phyloP scores from a whole-genome alignment of 2,888 invertebrate species.

The Gastracanthus pulcherrimus region DNA sequence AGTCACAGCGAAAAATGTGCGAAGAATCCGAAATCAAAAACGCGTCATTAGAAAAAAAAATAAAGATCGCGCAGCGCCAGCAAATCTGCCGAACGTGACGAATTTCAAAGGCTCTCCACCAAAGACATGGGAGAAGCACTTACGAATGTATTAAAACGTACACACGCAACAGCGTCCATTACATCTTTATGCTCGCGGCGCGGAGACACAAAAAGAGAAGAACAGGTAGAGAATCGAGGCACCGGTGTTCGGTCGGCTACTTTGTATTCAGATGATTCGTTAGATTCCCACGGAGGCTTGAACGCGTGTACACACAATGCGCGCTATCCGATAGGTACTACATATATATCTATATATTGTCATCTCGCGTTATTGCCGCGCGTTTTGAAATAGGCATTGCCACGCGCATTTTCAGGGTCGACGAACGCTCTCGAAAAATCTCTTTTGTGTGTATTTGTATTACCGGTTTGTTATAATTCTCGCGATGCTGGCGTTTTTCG shows the following conservation, averaged over 20 bases:
- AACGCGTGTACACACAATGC: not conserved
- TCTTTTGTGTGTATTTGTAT: not conserved
- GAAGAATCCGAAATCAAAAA: not conserved
- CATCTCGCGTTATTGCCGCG: slow-evolving; percentile 4
- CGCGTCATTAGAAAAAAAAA: not conserved
- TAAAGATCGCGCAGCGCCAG: not conserved
- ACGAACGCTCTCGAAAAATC: not conserved
- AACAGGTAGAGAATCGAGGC: not conserved
- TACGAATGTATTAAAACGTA: not conserved
- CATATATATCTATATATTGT: not conserved
- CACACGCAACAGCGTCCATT: not conserved
- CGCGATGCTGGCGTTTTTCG: not conserved
- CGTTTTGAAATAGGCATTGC: slow-evolving; percentile 40
- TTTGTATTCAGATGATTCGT: slow-evolving; percentile 48
- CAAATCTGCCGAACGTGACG: not conserved
- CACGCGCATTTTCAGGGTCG: slow-evolving; percentile 28
- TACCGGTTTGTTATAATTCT: not conserved
- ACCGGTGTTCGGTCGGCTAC: not conserved
- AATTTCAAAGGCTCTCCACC: not conserved
- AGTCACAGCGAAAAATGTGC: not conserved
- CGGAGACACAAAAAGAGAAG: not conserved
- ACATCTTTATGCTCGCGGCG: not conserved
- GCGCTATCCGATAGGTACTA: too few relatives aligned
- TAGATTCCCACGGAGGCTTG: slow-evolving; percentile 39
- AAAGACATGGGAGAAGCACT: not conserved